Conservation (phyloP, 2,113 vertebrate species). For the Pseudois nayaur region DNA sequence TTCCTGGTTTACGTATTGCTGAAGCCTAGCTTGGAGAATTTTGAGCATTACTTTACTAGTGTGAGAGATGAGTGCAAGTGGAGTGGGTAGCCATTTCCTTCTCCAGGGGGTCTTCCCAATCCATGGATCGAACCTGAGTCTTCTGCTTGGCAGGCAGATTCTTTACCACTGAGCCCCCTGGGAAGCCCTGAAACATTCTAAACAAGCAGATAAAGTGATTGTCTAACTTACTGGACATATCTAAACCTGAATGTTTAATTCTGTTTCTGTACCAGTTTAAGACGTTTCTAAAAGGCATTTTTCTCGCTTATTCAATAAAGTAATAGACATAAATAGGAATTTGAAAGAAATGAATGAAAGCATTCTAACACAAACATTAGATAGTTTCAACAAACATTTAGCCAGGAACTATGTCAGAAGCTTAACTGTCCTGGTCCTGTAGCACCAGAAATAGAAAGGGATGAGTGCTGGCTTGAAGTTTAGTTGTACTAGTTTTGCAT, state of each 20-base stretch:
- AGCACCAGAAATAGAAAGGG: neutral
- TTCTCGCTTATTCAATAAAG: neutral
- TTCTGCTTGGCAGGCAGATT: neutral
- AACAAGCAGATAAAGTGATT: neutral
- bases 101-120: neutral
- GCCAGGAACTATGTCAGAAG: neutral
- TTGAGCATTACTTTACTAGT: no score
- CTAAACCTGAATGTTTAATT: neutral
- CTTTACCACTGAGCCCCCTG: neutral
- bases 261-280: neutral
- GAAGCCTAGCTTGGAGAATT: no score
- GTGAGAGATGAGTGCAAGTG: neutral
- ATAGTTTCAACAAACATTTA: slow-evolving; percentile 11
- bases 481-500: neutral
- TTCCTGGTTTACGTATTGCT: no score
- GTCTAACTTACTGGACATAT: neutral
- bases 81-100: neutral
- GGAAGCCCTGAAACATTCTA: neutral
- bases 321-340: neutral
- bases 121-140: neutral
- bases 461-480: neutral
- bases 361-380: neutral
- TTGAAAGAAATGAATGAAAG: neutral
- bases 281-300: neutral
- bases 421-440: neutral